Evolutionary conservation across 2,113 vertebrate genomes (phyloP), one percentile per base, ranked within the genome.

Genomic region (Gobio gobio): DNA sequence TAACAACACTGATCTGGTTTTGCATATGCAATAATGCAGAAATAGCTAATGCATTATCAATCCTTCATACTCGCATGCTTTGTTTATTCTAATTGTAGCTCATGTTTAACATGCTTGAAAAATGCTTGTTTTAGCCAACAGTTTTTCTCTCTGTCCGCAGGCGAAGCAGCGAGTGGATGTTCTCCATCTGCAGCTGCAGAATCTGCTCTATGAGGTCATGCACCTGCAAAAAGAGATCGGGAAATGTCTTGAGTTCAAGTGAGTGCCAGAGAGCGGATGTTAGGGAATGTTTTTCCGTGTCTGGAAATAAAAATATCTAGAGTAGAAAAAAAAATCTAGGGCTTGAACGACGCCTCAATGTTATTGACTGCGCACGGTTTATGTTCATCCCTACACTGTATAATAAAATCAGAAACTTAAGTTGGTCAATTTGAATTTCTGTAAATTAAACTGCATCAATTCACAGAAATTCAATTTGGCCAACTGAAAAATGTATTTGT

Each of bases 201-300:
- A 99, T 88, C 93, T 99, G 75, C 91, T 99, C 13, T 99, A 99
- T 22, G 98, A 99, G 93, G 97, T 99, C 87, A 96, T 99, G 97
- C 98, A 99, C 90, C 95, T 99, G 82, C 98, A 99, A 93, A 99
- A 99, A 56, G 98, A 99, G 93, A 99, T 99, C 91, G 98, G 97
- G 89, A 99, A 99, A 49, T 99, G 98, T 91, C 92, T 99, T 77
- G 98, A 99, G 86, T 99, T 99, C 91, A 99, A 99, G 98, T 99
- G 89, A 97, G 97, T 93, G 36, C 16, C 2, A 22, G 47, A 29
- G 18, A 49, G 58, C 9, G n/a, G 12, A 64, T 64, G 5, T 13
- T 13, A 36, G 63, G 58, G 29, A 36, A 33, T 33, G 29, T 29
- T 76, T 40, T 40, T 70, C 40, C 12, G 36, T 14, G 16, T 24